Base-by-base conservation (phyloP, 2,113 vertebrate genomes). In the Xiphophorus maculatus region DNA sequence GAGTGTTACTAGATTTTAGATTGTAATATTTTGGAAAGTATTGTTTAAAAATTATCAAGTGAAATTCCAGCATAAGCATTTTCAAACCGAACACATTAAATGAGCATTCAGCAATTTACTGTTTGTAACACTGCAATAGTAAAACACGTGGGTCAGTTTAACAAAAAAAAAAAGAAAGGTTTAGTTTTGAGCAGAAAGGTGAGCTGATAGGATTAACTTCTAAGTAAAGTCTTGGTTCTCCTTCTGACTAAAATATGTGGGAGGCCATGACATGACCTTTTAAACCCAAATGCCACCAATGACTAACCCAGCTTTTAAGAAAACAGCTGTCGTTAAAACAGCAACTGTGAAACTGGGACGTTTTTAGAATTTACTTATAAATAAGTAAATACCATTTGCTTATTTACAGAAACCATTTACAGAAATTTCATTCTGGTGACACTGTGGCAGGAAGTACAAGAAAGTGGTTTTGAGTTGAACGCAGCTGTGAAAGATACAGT, bases 251-350 rank as follows among this genome's bases (percentile, higher is more conserved):
- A 66, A 25, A 13, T 69, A 19, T 60, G 28, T 71, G 62, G 69
- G 70, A 51, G 51, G 27, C 64, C 35, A 32, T 68, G 44, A 71
- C 40, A 37, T 37, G 35, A 37, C 74, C 64, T 72, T 77, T 75
- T 15, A 51, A 66, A 71, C 42, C 61, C 66, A 22, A 7, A 66
- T 1, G 10, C 8, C n/a, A 63, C 15, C 33, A 74, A 63, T 80
- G 12, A 69, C 63, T 79, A 28, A 68, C 35, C 35, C 65, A 70
- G 67, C 66, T 58, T 84, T 67, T 62, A 19, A 65, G 28, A 74
- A 30, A 28, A 4, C 58, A 14, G 30, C 12, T 27, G 12, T 42
- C 11, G 10, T 32, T 17, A 30, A 28, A 51, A 58, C 9, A n/a
- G 51, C 6, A 58, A n/a, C 17, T n/a, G 22, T 10, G 6, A 54